phyloP scores from a whole-genome alignment of 2,888 invertebrate genomes.

The Onchidella celtica region DNA sequence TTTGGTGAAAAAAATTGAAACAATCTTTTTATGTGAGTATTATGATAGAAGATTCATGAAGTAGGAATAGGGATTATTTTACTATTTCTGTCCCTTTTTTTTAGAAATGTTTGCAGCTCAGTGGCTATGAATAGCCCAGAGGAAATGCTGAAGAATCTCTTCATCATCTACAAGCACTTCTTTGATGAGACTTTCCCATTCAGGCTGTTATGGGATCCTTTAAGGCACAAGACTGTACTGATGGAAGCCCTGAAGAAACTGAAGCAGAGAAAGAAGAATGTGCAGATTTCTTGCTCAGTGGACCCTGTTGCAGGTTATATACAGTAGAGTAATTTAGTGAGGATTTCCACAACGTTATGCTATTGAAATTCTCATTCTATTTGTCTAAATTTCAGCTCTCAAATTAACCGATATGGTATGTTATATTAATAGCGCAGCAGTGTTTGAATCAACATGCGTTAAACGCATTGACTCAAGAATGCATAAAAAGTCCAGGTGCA shows the following conservation, averaged over 20 bases:
- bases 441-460: too few species aligned
- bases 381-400: too few species aligned
- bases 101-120: background rate
- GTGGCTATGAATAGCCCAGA: conserved; percentile 9
- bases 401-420: too few species aligned
- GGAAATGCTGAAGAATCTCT: background rate
- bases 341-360: background rate
- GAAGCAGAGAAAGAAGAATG: background rate
- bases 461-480: too few species aligned
- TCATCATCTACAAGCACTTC: conserved; percentile 4
- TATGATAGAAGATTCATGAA: too few species aligned
- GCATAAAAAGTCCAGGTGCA: too few species aligned
- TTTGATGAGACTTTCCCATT: background rate
- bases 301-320: background rate
- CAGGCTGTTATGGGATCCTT: background rate
- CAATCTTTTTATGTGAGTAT: too few species aligned
- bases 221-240: background rate
- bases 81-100: too few species aligned
- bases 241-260: background rate
- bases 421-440: too few species aligned
- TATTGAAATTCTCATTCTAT: too few species aligned
- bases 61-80: too few species aligned
- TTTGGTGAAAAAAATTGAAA: too few species aligned
- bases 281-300: background rate
- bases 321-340: background rate